Evolutionary conservation across 2,888 invertebrate species (phyloP).

Genomic region (Lymantria dispar): DNA sequence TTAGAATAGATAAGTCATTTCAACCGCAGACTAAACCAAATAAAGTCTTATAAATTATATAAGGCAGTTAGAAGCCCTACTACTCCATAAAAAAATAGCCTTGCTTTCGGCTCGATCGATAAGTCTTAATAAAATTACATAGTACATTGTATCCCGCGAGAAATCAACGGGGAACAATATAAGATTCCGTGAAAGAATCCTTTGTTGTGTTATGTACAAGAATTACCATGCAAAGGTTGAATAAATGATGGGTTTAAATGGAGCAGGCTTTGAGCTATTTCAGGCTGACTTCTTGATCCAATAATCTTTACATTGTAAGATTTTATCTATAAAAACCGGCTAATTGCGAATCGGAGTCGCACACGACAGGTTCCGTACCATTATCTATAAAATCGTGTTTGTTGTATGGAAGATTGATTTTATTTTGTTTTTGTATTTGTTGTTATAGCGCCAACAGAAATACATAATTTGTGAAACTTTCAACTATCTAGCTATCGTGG

Average conservation of each 20-base stretch:
- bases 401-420: too few species aligned
- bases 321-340: too few species aligned
- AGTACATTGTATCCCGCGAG: slow-evolving; percentile 1
- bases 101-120: neutral
- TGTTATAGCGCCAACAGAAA: too few species aligned
- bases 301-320: neutral
- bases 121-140: slow-evolving; percentile 2
- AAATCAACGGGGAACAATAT: slow-evolving; percentile 3
- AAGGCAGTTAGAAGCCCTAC: neutral
- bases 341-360: too few species aligned
- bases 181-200: neutral
- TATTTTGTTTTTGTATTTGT: too few species aligned
- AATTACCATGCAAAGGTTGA: neutral
- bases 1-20: too few species aligned
- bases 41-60: neutral
- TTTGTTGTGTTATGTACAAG: neutral
- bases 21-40: neutral
- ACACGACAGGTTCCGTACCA: too few species aligned
- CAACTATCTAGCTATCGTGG: too few species aligned
- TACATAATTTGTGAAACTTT: too few species aligned
- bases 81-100: neutral
- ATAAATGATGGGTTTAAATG: neutral
- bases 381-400: too few species aligned
- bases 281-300: neutral
- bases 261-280: neutral